Base-by-base conservation (phyloP, 2,888 invertebrate genomes). In the Lasioglossum figueresi region DNA sequence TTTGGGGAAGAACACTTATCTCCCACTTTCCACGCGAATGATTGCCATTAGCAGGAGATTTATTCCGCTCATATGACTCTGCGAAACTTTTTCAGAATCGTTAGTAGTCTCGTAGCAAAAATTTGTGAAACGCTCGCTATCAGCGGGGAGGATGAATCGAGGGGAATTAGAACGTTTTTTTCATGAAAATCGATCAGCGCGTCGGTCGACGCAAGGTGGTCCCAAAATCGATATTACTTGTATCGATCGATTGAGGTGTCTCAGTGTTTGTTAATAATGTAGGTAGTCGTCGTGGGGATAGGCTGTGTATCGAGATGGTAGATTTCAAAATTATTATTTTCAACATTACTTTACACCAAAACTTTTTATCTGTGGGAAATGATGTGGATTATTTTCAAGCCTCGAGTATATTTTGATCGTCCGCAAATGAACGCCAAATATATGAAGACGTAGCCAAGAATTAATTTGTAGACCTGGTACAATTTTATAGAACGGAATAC, bases 1-100 rank as follows among this genome's bases (percentile, higher is more conserved):
- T 79, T 76, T 70, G 23, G 19, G 23, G 27, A 82, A 80, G 80
- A 85, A 86, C 86, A 85, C 76, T 86, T 86, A 86, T 86, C 86
- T 85, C 4, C 19, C n/a, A 23, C 71, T 84, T 85, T 82, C 82
- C 88, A 31, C 70, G 34, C 40, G 82, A 37, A 76, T 74, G 85
- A 59, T 34, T 72, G 73, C 79, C 59, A 70, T 76, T 80, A 84
- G 48, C 37, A 19, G 68, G 72, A 37, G 43, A 48, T 74, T 79
- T 56, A 56, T 70, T 48, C 76, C 56, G 19, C 10, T 10, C 73
- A 34, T 34, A 59, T 34, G 45, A 72, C 76, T 75, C 59, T n/a
- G n/a, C 27, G 19, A n/a, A 85, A 37, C 43, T 75, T 79, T 71
- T 52, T 84, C 43, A 1, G 16, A 10, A 27, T 37, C 56, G n/a